These are phyloP conservation scores for Drosophila hamatofila DNA, from an alignment of 2,888 invertebrate species.

Conservation along the genomic window DNA sequence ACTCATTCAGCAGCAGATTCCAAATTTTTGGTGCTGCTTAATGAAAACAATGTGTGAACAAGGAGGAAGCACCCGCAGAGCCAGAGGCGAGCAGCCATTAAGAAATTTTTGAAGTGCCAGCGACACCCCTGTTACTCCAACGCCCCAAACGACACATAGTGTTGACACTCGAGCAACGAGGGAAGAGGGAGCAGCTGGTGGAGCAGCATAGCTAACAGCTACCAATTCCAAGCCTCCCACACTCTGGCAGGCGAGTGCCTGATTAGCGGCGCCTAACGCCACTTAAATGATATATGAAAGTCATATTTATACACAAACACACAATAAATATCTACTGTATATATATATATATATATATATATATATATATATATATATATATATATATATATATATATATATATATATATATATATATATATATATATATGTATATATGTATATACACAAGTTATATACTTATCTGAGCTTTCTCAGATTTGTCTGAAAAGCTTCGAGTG, in stretches of 20 bases:
- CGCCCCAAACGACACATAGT: constrained; percentile 28
- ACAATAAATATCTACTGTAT: too few relatives aligned
- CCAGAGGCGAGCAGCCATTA: constrained; percentile 63
- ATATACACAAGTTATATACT: neutral
- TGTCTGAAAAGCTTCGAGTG: neutral
- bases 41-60: constrained; percentile 85
- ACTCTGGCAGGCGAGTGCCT: constrained; percentile 2
- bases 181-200: constrained; percentile 1
- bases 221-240: neutral
- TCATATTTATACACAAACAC: constrained; percentile 18
- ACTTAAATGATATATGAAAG: constrained; percentile 65
- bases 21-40: constrained; percentile 69
- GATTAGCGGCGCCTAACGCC: constrained; percentile 60
- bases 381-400: neutral
- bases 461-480: constrained; percentile 1
- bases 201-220: constrained; percentile 10
- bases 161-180: constrained; percentile 56
- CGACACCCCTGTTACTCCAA: constrained; percentile 9
- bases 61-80: constrained; percentile 48
- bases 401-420: too few relatives aligned
- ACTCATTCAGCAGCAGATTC: constrained; percentile 52
- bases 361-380: neutral
- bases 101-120: constrained; percentile 70
- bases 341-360: neutral
- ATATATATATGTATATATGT: neutral